A percentile compares a stretch with the other conserved stretches of the same genome.
phyloP scores from a whole-genome alignment of 2,888 invertebrate genomes.

The Drosophila stalkeri region DNA sequence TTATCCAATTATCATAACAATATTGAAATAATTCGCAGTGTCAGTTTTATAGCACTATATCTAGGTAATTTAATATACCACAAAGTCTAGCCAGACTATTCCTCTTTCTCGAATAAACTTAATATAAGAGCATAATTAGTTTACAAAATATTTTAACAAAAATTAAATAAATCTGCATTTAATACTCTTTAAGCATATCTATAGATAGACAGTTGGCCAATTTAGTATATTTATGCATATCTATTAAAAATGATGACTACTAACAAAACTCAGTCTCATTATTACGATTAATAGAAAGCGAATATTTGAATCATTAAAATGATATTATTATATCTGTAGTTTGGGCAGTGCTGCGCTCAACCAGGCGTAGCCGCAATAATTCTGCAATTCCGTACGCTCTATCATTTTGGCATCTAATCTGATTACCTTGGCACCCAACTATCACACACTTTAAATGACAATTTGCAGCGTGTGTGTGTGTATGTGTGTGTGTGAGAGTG shows the following conservation, averaged over 20 bases:
- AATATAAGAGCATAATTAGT: too few relatives aligned
- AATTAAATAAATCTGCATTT: too few relatives aligned
- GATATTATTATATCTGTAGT: not conserved
- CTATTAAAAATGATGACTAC: not conserved
- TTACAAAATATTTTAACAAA: too few relatives aligned
- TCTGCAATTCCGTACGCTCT: conserved; percentile 30
- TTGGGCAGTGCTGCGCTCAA: not conserved
- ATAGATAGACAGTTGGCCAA: too few relatives aligned
- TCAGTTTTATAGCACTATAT: too few relatives aligned
- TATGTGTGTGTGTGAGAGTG: not conserved
- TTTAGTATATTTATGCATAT: too few relatives aligned
- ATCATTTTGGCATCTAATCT: conserved; percentile 56
- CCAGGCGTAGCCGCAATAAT: conserved; percentile 17
- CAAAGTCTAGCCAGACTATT: too few relatives aligned
- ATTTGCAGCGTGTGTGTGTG: conserved; percentile 37
- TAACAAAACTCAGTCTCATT: not conserved
- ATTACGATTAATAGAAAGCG: conserved; percentile 1
- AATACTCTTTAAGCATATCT: too few relatives aligned
- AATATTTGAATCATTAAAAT: conserved; percentile 1
- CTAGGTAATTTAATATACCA: too few relatives aligned
- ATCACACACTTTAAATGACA: conserved; percentile 56
- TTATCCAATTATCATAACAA: too few relatives aligned
- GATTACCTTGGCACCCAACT: conserved; percentile 62
- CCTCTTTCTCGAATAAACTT: too few relatives aligned
- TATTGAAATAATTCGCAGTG: too few relatives aligned